These are phyloP conservation scores for Fukomys damarensis DNA, from an alignment of 2,113 vertebrate species.

Conservation along the genomic window DNA sequence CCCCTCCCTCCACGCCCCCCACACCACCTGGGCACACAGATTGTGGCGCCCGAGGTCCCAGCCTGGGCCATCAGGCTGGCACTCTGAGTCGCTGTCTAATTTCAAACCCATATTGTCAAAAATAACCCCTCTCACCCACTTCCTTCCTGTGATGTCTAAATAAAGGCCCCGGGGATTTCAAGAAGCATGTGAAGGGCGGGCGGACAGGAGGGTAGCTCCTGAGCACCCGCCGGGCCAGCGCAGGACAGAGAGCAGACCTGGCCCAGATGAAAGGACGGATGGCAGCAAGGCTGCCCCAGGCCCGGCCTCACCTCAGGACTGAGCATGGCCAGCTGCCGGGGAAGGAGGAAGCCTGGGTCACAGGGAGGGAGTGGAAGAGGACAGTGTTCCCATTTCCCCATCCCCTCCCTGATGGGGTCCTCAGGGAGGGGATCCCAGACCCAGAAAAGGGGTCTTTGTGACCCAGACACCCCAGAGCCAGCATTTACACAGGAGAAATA, in stretches of 20 bases:
- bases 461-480: neutral
- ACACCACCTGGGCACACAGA: neutral
- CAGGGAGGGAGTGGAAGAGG: neutral
- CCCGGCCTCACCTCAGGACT: neutral
- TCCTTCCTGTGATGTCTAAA: constrained; percentile 79
- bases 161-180: constrained; percentile 79
- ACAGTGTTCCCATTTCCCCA: neutral
- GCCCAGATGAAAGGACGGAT: too few relatives aligned
- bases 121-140: constrained; percentile 75
- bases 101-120: constrained; percentile 77
- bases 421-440: neutral
- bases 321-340: neutral
- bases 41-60: neutral
- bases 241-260: neutral
- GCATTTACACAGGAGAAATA: neutral
- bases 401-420: rapidly evolving
- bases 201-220: neutral
- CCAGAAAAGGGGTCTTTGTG: neutral
- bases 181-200: neutral
- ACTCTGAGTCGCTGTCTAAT: constrained; percentile 55
- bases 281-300: neutral
- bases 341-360: constrained; percentile 20
- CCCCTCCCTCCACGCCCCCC: neutral
- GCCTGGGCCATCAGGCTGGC: neutral
- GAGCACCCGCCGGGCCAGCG: neutral